Evolutionary conservation across 2,888 invertebrate genomes (phyloP), one percentile per base, ranked within the genome.

Genomic region (Drosophila borealis): DNA sequence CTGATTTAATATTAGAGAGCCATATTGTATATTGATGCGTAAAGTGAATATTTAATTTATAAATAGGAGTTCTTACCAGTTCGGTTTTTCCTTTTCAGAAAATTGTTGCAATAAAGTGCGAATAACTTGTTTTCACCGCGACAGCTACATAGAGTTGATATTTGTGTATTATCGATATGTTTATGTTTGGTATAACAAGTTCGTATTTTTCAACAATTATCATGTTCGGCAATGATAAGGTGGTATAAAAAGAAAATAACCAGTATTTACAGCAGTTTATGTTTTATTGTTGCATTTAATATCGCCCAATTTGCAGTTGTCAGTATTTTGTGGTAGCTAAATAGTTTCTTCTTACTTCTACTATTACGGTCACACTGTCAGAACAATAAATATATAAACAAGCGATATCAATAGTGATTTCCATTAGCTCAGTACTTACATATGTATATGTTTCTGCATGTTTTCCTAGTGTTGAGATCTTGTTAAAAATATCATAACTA

Each of bases 111-210:
- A 77, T 59, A 56, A 69, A 70, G 60, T 70, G 75, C 77, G 69
- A 77, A 60, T 73, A 64, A 65, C 70, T 76, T 76, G 70, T 76
- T 77, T 77, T 76, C 77, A 76, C 57, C 69, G 73, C 64, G 69
- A 72, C 64, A 77, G 55, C 50, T 45, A 39, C 61, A 61, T 50
- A 76, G 64, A 25, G 75, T 48, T 65, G 77, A 49, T 62, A 41
- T 25, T n/a, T 1, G 19, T 13, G 13, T 13, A 13, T 2, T 49
- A 75, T 77, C 75, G 77, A 75, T 74, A 71, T 53, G 34, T 13
- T 39, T n/a, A 36, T 10, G 13, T 33, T 37, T 54, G 21, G 9
- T 44, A 54, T 37, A 57, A 36, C n/a, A 44, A 29, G 46, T 13
- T 21, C n/a, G 33, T 36, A 11, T 42, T 33, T n/a, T 13, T 33